A percentile compares a stretch with the other conserved stretches of the same genome.
Evolutionary conservation across 2,113 vertebrate species (phyloP).

Genomic region (Lathamus discolor): DNA sequence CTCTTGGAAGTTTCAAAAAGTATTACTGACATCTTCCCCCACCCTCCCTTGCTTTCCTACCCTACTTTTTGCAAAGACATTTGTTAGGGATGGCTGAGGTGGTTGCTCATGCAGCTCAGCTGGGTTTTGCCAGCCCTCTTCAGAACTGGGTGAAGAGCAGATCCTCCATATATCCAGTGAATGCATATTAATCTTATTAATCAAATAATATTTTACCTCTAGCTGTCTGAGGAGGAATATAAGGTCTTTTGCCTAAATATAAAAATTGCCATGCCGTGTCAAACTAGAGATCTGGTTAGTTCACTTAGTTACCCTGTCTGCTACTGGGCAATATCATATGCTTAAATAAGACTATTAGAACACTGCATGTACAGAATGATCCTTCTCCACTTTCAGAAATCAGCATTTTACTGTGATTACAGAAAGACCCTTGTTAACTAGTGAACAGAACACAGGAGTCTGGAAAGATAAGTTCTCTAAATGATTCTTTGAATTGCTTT

Average conservation of each 20-base stretch:
- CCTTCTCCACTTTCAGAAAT: not conserved
- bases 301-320: not conserved
- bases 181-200: not conserved
- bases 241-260: not conserved
- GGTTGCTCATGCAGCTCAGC: not conserved
- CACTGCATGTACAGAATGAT: not conserved
- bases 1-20: not conserved
- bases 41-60: not conserved
- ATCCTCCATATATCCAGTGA: not conserved
- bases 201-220: not conserved
- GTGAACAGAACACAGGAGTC: not conserved
- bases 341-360: not conserved
- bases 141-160: not conserved
- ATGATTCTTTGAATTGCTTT: constrained; percentile 6
- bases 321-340: not conserved
- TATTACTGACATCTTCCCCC: not conserved
- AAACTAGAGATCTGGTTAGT: not conserved
- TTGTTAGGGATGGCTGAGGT: not conserved
- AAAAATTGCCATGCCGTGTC: not conserved
- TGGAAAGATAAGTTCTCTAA: not conserved
- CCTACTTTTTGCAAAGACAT: not conserved
- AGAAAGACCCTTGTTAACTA: not conserved
- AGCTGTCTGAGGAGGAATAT: not conserved
- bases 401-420: not conserved
- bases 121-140: not conserved